Percentiles rank a stretch among this genome's conserved stretches.
Evolutionary conservation across 1,140 invertebrate genomes (phyloP).

Genomic region (Leptopilina clavipes): DNA sequence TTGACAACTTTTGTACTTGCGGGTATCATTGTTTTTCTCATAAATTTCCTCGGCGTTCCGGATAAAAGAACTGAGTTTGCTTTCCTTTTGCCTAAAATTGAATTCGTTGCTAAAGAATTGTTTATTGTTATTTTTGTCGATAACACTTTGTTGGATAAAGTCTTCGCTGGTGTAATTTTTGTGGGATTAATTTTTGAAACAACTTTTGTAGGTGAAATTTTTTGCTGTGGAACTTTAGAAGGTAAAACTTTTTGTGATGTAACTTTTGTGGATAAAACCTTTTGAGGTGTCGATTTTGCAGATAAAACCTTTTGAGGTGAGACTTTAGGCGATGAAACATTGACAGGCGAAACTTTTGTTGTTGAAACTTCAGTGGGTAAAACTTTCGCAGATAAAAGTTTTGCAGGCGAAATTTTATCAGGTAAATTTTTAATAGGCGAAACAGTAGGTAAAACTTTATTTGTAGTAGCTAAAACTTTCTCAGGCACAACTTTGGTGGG

Average conservation of each 20-base stretch:
- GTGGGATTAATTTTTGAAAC: background rate
- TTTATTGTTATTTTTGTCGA: background rate
- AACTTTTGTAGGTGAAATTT: background rate
- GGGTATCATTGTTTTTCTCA: slow-evolving; percentile 56
- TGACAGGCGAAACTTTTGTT: background rate
- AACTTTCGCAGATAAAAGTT: background rate
- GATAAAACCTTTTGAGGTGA: background rate
- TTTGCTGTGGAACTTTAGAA: background rate
- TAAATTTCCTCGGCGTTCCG: slow-evolving; percentile 53
- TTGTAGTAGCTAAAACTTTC: too few species aligned
- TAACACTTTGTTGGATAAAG: background rate
- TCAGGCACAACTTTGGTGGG: too few species aligned
- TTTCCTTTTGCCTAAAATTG: slow-evolving; percentile 31
- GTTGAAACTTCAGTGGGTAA: background rate
- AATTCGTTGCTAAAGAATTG: slow-evolving; percentile 19
- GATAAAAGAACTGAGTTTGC: background rate
- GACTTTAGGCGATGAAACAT: background rate
- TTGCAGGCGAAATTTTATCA: background rate
- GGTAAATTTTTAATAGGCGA: too few species aligned
- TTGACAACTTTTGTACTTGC: slow-evolving; percentile 64
- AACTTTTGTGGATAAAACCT: background rate
- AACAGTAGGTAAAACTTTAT: too few species aligned
- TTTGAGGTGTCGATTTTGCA: background rate
- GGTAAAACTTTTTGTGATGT: background rate
- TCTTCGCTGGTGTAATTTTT: background rate